Evolutionary conservation across 1,140 invertebrate genomes (phyloP).

Genomic region (Wiebesia pumilae): DNA sequence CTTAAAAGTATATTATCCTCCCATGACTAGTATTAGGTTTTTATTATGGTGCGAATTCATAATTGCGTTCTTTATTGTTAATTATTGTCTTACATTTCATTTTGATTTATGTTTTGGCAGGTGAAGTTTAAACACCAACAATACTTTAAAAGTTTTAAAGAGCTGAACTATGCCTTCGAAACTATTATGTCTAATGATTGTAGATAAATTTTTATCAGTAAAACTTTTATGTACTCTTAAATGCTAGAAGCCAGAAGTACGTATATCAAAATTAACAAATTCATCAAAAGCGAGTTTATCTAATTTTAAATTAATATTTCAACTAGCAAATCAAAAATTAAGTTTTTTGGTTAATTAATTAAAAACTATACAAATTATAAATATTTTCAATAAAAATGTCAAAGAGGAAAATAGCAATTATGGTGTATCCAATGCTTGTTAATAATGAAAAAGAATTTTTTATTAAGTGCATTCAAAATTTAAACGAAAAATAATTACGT

Average conservation of each 20-base stretch:
- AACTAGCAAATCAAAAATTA: neutral
- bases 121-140: constrained; percentile 37
- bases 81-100: constrained; percentile 28
- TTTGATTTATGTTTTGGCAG: constrained; percentile 40
- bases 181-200: constrained; percentile 31
- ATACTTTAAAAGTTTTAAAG: constrained; percentile 28
- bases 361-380: constrained; percentile 24
- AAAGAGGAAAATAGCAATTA: constrained; percentile 12
- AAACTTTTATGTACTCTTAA: constrained; percentile 6
- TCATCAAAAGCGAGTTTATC: constrained; percentile 13
- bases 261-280: constrained; percentile 14
- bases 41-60: constrained; percentile 46
- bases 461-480: constrained; percentile 37
- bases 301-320: neutral
- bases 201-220: constrained; percentile 35
- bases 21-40: constrained; percentile 49
- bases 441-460: constrained; percentile 43
- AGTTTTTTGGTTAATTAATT: constrained; percentile 21
- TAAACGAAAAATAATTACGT: constrained; percentile 17
- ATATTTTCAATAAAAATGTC: constrained; percentile 41
- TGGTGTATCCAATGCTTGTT: constrained; percentile 35
- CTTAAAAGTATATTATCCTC: constrained; percentile 43
- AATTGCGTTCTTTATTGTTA: constrained; percentile 25
- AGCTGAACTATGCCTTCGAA: constrained; percentile 7
- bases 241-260: constrained; percentile 19